Evolutionary conservation across 2,888 invertebrate genomes (phyloP), one percentile per base, ranked within the genome.

Genomic region (Pimpla rufipes): DNA sequence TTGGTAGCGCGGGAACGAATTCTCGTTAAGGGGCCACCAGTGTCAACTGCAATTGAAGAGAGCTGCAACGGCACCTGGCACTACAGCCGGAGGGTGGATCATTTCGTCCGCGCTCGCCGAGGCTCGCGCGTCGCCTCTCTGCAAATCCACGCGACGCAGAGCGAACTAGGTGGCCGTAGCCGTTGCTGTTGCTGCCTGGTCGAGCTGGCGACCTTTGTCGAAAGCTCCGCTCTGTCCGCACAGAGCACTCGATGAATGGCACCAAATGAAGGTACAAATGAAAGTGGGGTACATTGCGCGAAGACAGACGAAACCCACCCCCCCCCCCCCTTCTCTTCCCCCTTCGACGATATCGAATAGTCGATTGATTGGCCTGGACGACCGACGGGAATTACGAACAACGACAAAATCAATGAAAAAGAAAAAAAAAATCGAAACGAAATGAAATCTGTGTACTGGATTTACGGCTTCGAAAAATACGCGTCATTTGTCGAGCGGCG

Each of bases 31-130:
- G 47, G 74, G 50, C 23, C 52, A 71, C 71, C 79, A 73, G 68
- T 86, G 86, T 87, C 87, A 86, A 87, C 84, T 86, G 81, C 84
- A 83, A 82, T 84, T 71, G 74, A 76, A 68, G 67, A 71, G 76
- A 75, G 75, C 75, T 66, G 70, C 70, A 70, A 66, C 62, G 73
- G 62, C 45, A 74, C 64, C 57, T 74, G 52, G 45, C n/a, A 62
- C 77, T 68, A 55, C 68, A 82, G 70, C 83, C 75, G 29, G 45
- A 59, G 79, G 83, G 64, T 66, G 50, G 70, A 55, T 79, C 71
- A 71, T 70, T 79, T 75, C 40, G 47, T 21, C 62, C 50, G 57
- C 55, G 16, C 42, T 55, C 18, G 40, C 70, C 37, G 47, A 40
- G 70, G 29, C 5, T 5, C 5, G 3, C 29, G 29, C 3, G 29